Percentiles rank a stretch among this genome's conserved stretches.
phyloP scores from a whole-genome alignment of 2,113 vertebrate genomes.

The Calonectris borealis region DNA sequence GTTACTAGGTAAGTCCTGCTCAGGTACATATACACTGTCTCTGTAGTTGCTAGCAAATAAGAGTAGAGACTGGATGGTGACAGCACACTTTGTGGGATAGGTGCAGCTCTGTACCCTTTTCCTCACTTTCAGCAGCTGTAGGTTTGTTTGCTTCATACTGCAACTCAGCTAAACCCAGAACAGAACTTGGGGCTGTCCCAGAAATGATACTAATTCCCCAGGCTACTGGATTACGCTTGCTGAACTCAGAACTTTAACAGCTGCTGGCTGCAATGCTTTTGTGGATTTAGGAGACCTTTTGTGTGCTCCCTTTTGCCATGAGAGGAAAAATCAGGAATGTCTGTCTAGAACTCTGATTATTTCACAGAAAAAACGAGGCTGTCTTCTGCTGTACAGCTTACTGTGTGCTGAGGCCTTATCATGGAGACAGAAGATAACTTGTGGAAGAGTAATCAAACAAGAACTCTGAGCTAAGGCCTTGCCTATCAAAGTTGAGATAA shows the following conservation, averaged over 20 bases:
- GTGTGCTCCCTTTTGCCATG: neutral
- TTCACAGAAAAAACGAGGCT: neutral
- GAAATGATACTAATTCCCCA: neutral
- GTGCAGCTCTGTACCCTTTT: neutral
- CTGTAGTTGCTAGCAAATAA: neutral
- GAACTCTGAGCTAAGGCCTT: neutral
- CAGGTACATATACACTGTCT: neutral
- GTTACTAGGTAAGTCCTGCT: slow-evolving; percentile 82
- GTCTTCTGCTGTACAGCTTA: neutral
- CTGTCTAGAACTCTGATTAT: neutral
- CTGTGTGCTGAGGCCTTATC: neutral
- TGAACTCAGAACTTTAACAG: neutral
- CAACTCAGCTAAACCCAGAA: neutral
- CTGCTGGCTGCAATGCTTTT: slow-evolving; percentile 17
- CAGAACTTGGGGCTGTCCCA: slow-evolving; percentile 28
- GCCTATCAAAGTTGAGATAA: neutral
- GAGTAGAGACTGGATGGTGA: neutral
- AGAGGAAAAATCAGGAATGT: neutral
- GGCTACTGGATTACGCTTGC: neutral
- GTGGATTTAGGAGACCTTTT: slow-evolving; percentile 40
- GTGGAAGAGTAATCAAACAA: neutral
- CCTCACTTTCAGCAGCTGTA: neutral
- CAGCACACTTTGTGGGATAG: neutral
- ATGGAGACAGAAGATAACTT: neutral
- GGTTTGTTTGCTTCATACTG: neutral